Base-by-base conservation (phyloP, 2,888 invertebrate species). In the Urechis unicinctus region DNA sequence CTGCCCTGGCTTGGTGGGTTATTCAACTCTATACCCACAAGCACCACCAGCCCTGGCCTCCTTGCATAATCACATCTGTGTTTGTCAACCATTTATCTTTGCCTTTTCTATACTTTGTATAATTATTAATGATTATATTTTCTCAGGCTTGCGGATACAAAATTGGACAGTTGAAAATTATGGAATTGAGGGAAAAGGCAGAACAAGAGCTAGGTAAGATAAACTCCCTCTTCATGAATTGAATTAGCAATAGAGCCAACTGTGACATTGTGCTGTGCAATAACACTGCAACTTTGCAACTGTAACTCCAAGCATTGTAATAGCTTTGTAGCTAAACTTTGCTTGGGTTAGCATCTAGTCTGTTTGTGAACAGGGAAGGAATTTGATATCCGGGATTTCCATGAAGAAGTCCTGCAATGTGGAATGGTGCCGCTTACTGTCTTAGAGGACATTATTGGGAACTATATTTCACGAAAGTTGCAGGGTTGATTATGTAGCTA, bases 341-440 rank as follows among this genome's bases (percentile, higher is more conserved):
- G n/a, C n/a, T n/a, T n/a, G n/a, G n/a, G n/a, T 21, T 45, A 17
- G 6, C 17, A 21, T 45, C 13, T 45, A 45, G 6, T 17, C 13
- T 45, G 45, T 17, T 45, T 13, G 6, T 55, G 50, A 60, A 6
- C 56, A 69, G 69, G 68, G 3, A 29, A 61, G 5, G 53, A 56
- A 9, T 77, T 76, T 63, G 69, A 75, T 54, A 59, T 76, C 21
- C 60, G 61, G 26, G 70, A 74, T 13, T 77, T 77, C 62, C 77
- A 78, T 57, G 68, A 72, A 3, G 67, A 68, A 24, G 61, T 77
- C n/a, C 56, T 78, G 47, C 59, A 63, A 48, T 64, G 59, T 36
- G 74, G 68, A 21, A 54, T 64, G 6, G 65, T 67, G 29, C 71
- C 76, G 0, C 54, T 77, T 46, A 54, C 60, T 13, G 53, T 74